phyloP scores from a whole-genome alignment of 64 coral and sea anemone genomes.

The Montipora cactus region DNA sequence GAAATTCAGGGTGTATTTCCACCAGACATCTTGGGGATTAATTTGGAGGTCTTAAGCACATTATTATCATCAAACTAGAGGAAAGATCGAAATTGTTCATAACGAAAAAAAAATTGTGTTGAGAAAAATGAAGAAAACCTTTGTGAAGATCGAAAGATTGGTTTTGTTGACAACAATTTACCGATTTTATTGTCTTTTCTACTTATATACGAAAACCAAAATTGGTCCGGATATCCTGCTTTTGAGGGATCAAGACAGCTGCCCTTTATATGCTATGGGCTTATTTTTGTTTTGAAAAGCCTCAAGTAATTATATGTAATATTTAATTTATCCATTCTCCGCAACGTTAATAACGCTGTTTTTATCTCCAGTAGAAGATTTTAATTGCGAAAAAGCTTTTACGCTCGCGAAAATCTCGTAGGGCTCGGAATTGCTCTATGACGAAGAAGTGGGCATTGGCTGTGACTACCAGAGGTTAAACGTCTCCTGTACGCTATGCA shows the following conservation, averaged over 20 bases:
- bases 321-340: slow-evolving; percentile 97
- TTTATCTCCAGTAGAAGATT: slow-evolving; percentile 78
- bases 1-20: not conserved
- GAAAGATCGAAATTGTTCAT: not conserved
- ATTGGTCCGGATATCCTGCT: slow-evolving; percentile 91
- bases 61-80: not conserved
- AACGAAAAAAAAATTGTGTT: slow-evolving; percentile 11
- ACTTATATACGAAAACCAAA: slow-evolving; percentile 89
- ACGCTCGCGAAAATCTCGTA: slow-evolving; percentile 7
- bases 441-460: not conserved
- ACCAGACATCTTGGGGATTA: no score
- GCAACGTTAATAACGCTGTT: slow-evolving; percentile 89
- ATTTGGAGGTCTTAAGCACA: no score
- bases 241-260: slow-evolving; percentile 80
- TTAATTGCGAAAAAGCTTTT: slow-evolving; percentile 89
- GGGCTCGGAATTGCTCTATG: not conserved
- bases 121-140: slow-evolving; percentile 58
- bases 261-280: slow-evolving; percentile 82
- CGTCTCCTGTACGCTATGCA: slow-evolving; percentile 30
- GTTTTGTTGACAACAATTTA: slow-evolving; percentile 73
- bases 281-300: slow-evolving; percentile 99
- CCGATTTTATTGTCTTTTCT: slow-evolving; percentile 75
- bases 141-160: slow-evolving; percentile 91
- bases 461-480: not conserved
- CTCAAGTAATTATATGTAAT: slow-evolving; percentile 99